Conservation (phyloP, 2,888 invertebrate species). For the Drosophila paramelanica region DNA sequence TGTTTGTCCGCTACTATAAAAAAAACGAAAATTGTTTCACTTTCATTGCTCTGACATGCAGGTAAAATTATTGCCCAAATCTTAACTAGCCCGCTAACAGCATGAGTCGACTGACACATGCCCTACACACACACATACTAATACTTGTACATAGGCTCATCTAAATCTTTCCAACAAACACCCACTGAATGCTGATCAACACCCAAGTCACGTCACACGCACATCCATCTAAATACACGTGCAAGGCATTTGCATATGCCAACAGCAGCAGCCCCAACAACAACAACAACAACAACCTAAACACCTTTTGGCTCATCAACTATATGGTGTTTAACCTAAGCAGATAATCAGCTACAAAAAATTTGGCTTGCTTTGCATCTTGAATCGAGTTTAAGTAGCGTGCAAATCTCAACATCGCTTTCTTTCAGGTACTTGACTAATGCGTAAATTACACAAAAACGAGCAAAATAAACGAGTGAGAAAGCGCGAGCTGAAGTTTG, state of each 20-base stretch:
- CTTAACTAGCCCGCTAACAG: constrained; percentile 12
- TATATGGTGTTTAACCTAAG: constrained; percentile 41
- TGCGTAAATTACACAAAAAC: constrained; percentile 68
- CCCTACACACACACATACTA: constrained; percentile 27
- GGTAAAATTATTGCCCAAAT: constrained; percentile 32
- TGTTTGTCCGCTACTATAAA: constrained; percentile 8
- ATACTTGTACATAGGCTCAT: not conserved
- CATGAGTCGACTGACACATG: constrained; percentile 42
- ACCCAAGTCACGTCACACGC: constrained; percentile 38
- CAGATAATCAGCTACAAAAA: constrained; percentile 46
- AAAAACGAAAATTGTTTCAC: constrained; percentile 48
- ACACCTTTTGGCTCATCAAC: constrained; percentile 42
- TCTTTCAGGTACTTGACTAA: constrained; percentile 74
- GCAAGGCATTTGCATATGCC: constrained; percentile 61
- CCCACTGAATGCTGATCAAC: constrained; percentile 6
- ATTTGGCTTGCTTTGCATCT: constrained; percentile 63
- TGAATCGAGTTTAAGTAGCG: constrained; percentile 51
- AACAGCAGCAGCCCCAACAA: constrained; percentile 25
- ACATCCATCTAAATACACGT: constrained; percentile 58
- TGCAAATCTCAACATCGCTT: constrained; percentile 71
- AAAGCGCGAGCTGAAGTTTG: not conserved
- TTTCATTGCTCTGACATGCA: constrained; percentile 51
- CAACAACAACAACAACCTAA: constrained; percentile 15
- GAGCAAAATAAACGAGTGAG: constrained; percentile 11
- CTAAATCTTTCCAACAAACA: constrained; percentile 19